Evolutionary conservation across 37 sponge, comb jelly and placozoan genomes (phyloP).

Genomic region (Geodia barretti): DNA sequence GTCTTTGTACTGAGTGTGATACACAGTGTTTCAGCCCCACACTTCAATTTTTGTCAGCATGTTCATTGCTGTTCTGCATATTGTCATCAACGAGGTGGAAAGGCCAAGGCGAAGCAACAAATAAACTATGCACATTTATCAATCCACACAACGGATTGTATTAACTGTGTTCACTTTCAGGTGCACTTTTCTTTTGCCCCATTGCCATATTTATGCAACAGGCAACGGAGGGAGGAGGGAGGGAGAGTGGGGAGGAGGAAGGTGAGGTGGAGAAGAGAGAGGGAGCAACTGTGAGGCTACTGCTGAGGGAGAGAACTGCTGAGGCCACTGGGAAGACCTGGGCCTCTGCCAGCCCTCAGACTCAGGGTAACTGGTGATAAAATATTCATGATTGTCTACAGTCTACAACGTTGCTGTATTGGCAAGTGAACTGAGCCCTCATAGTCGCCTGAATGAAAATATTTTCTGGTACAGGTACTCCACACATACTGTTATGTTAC

Average conservation of each 20-base stretch:
- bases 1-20: background rate
- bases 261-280: conserved; percentile 16
- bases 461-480: background rate
- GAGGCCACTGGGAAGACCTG: conserved; percentile 49
- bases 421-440: background rate
- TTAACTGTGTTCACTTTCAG: no score
- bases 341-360: conserved; percentile 30
- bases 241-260: conserved; percentile 4
- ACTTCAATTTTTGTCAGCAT: no score
- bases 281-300: conserved; percentile 2
- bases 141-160: no score
- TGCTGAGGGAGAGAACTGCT: conserved; percentile 36
- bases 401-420: background rate
- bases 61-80: no score
- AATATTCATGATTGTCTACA: background rate
- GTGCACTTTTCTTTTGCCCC: no score
- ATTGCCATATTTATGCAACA: background rate
- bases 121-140: no score
- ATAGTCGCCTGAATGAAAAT: background rate
- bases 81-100: no score
- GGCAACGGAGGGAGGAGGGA: background rate
- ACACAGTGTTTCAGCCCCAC: background rate
- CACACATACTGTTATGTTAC: no score
- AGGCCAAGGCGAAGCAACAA: no score
- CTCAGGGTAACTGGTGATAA: conserved; percentile 20